phyloP scores from a whole-genome alignment of 1,140 invertebrate species.

The Bacillus rossius region DNA sequence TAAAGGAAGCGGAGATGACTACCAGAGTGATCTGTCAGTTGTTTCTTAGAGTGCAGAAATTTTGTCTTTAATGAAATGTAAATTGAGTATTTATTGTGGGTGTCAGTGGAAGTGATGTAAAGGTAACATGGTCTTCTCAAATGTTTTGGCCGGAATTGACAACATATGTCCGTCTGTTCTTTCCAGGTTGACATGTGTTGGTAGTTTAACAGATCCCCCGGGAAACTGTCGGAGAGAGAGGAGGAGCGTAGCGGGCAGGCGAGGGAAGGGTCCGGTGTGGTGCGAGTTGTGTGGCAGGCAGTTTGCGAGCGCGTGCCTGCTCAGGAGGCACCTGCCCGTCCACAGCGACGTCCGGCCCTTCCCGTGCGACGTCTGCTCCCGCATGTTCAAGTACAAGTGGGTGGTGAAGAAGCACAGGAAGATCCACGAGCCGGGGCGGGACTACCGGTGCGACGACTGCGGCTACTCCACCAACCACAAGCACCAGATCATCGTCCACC shows the following conservation, averaged over 20 bases:
- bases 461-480: conserved; percentile 7
- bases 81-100: no score
- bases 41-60: no score
- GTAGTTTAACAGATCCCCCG: background rate
- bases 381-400: background rate
- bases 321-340: conserved; percentile 1
- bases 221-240: background rate
- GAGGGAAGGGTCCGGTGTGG: background rate
- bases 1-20: no score
- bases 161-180: no score
- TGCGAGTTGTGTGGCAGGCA: conserved; percentile 1
- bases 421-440: conserved; percentile 7
- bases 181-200: background rate
- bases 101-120: no score
- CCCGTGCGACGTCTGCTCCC: conserved; percentile 7
- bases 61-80: no score
- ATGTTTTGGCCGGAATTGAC: no score
- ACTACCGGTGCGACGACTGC: conserved; percentile 8
- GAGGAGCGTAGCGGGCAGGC: background rate
- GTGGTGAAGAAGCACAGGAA: conserved; percentile 5
- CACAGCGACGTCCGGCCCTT: conserved; percentile 4
- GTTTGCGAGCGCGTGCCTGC: background rate
- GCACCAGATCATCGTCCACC: background rate
- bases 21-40: no score
- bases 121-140: no score